A percentile compares a stretch with the other conserved stretches of the same genome.
Evolutionary conservation across 37 sponge, comb jelly and placozoan genomes (phyloP).

Genomic region (Ephydatia muelleri): DNA sequence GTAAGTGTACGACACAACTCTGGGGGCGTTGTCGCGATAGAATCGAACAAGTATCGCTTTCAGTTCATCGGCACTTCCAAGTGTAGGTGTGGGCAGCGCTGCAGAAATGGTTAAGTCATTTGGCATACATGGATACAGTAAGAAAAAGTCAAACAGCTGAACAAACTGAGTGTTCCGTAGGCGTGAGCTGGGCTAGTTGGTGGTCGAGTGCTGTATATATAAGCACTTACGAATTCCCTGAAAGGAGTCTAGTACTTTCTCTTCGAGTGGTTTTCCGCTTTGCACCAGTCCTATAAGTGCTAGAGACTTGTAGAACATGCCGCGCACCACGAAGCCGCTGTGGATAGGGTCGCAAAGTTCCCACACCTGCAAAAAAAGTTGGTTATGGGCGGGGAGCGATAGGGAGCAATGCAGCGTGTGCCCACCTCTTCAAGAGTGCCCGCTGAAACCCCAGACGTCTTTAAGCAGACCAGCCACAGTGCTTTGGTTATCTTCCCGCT

Average conservation of each 20-base stretch:
- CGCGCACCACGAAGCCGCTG: slow-evolving; percentile 44
- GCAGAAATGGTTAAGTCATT: neutral
- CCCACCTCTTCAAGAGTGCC: slow-evolving; percentile 41
- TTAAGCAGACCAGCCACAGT: slow-evolving; percentile 38
- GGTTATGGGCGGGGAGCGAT: neutral
- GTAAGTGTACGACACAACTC: slow-evolving; percentile 67
- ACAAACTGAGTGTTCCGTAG: too few relatives aligned
- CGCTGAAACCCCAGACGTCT: slow-evolving; percentile 33
- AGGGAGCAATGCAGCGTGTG: neutral
- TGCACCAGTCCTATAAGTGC: slow-evolving; percentile 76
- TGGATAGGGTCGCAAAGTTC: slow-evolving; percentile 41
- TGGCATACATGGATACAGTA: neutral
- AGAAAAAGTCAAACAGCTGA: neutral
- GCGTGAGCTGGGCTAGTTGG: neutral
- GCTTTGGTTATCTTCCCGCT: slow-evolving; percentile 40
- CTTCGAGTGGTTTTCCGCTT: slow-evolving; percentile 74
- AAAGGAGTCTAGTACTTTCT: slow-evolving; percentile 42
- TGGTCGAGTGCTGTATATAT: neutral
- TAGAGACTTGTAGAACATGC: slow-evolving; percentile 73
- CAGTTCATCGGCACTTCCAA: slow-evolving; percentile 42
- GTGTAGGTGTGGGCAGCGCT: slow-evolving; percentile 73
- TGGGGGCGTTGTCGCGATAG: slow-evolving; percentile 33
- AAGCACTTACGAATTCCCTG: slow-evolving; percentile 42
- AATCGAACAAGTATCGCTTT: slow-evolving; percentile 14
- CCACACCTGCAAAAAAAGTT: slow-evolving; percentile 64